Conservation (phyloP, 2,888 invertebrate species). For the Limnephilus auricula region DNA sequence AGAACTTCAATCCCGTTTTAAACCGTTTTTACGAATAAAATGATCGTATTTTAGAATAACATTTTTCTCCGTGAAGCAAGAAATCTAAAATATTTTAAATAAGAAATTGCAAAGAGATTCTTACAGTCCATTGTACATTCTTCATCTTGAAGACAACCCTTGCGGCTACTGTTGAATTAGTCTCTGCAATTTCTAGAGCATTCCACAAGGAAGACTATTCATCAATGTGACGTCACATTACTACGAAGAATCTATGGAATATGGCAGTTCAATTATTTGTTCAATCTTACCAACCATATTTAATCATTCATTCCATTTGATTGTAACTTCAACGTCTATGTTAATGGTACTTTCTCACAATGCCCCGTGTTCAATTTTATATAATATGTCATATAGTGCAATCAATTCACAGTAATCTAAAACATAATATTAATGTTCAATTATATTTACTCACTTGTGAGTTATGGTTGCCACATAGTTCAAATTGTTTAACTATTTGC, state of each 20-base stretch:
- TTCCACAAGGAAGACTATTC: conserved; percentile 36
- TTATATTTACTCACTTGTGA: not conserved
- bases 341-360: not conserved
- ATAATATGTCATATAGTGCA: not conserved
- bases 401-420: not conserved
- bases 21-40: too few species aligned
- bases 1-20: too few species aligned
- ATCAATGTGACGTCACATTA: not conserved
- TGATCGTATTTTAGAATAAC: too few species aligned
- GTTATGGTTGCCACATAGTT: not conserved
- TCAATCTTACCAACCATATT: conserved; percentile 20
- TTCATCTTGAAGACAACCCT: not conserved
- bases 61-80: too few species aligned
- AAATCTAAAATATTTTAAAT: not conserved
- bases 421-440: not conserved
- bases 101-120: not conserved
- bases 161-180: conserved; percentile 22
- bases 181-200: conserved; percentile 13
- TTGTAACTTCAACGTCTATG: conserved; percentile 6
- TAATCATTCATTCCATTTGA: conserved; percentile 19
- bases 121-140: not conserved
- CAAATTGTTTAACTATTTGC: not conserved
- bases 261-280: conserved; percentile 26
- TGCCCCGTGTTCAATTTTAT: not conserved
- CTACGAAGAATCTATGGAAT: not conserved